Percentiles rank a stretch among this genome's conserved stretches.
Conservation (phyloP, 2,888 invertebrate species). For the Chrysomela aeneicollis region DNA sequence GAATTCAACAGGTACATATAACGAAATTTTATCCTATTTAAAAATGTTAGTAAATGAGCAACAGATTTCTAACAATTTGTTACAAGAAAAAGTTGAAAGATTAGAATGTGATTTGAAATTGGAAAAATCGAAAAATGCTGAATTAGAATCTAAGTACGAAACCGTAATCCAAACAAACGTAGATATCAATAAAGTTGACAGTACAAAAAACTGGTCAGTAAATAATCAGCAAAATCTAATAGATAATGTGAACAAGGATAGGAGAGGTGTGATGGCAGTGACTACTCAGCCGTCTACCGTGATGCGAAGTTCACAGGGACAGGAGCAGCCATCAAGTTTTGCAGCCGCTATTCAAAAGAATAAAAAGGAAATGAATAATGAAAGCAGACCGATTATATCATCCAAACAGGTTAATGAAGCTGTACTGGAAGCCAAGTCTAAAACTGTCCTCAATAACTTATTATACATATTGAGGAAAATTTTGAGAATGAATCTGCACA, state of each 20-base stretch:
- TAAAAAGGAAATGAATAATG: conserved; percentile 18
- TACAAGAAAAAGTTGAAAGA: conserved; percentile 19
- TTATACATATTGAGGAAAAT: too few species aligned
- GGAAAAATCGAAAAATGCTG: conserved; percentile 11
- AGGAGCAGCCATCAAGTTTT: conserved; percentile 16
- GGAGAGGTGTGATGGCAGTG: conserved; percentile 8
- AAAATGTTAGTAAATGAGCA: neutral
- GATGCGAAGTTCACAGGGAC: conserved; percentile 1
- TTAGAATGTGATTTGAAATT: neutral
- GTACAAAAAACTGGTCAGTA: conserved; percentile 14
- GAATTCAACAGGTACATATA: neutral
- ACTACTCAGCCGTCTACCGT: conserved; percentile 8
- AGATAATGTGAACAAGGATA: conserved; percentile 13
- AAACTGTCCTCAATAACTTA: conserved; percentile 14
- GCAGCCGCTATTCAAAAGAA: conserved; percentile 19
- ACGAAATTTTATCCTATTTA: neutral
- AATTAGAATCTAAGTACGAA: neutral
- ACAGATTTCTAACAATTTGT: conserved; percentile 9
- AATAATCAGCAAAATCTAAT: conserved; percentile 19
- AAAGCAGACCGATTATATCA: conserved; percentile 15
- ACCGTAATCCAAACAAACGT: neutral
- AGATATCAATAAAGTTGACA: conserved; percentile 15
- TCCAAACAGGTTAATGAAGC: conserved; percentile 15
- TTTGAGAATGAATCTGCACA: too few species aligned
- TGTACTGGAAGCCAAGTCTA: conserved; percentile 13